phyloP scores from a whole-genome alignment of 2,797 vertebrate species.

The Botia almorhae region DNA sequence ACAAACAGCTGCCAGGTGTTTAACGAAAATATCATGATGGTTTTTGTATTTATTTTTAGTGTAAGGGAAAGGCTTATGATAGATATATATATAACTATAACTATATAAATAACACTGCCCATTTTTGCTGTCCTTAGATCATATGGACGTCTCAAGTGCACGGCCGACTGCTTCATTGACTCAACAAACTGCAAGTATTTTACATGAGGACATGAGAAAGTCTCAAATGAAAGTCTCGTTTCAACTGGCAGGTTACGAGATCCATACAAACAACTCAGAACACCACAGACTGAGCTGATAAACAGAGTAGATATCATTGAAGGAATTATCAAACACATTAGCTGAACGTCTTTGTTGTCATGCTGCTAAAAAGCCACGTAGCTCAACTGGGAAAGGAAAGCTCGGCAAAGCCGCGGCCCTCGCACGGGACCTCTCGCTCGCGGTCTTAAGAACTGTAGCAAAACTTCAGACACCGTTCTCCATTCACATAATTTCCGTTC shows the following conservation, averaged over 20 bases:
- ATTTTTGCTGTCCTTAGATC: constrained; percentile 78
- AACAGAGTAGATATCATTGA: constrained; percentile 60
- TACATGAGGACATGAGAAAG: constrained; percentile 81
- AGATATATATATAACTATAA: too few species aligned
- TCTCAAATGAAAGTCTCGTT: constrained; percentile 59
- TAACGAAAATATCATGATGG: not conserved
- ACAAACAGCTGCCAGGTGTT: not conserved
- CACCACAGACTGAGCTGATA: constrained; percentile 65
- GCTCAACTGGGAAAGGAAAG: constrained; percentile 69
- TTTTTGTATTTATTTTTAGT: not conserved
- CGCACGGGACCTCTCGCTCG: constrained; percentile 81
- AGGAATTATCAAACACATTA: constrained; percentile 56
- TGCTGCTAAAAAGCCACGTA: constrained; percentile 77
- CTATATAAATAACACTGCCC: constrained; percentile 21
- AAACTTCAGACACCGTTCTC: constrained; percentile 62
- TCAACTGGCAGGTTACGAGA: constrained; percentile 71
- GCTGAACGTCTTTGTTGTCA: constrained; percentile 67
- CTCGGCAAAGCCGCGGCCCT: constrained; percentile 70
- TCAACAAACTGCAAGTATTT: constrained; percentile 99
- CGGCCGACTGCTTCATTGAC: constrained; percentile 90
- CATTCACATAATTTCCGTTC: constrained; percentile 29
- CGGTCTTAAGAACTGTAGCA: constrained; percentile 83
- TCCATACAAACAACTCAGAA: constrained; percentile 65
- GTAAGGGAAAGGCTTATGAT: not conserved
- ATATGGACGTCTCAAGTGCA: constrained; percentile 90